Evolutionary conservation across 2,113 vertebrate genomes (phyloP).

Genomic region (Paedocypris sp.): DNA sequence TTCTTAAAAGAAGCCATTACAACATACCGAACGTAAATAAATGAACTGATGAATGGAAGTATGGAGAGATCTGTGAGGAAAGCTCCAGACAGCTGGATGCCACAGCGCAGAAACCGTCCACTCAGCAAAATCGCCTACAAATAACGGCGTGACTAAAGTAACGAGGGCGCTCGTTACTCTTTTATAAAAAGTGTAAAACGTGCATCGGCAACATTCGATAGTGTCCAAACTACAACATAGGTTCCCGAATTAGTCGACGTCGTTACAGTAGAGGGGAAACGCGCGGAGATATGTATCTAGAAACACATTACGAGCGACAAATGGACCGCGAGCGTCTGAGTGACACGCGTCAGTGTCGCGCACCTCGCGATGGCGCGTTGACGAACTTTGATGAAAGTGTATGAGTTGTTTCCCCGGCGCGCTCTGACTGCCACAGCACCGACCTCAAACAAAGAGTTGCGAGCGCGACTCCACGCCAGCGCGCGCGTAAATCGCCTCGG

Average conservation of each 20-base stretch:
- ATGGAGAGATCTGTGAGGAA: background rate
- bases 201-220: background rate
- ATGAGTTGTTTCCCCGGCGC: background rate
- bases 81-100: conserved; percentile 2
- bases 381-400: background rate
- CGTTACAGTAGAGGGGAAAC: no score
- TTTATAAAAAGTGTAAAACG: background rate
- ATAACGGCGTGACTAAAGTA: no score
- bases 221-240: background rate
- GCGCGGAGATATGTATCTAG: background rate
- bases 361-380: background rate
- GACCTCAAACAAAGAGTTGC: conserved; percentile 20
- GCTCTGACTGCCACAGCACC: background rate
- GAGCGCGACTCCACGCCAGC: background rate
- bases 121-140: background rate
- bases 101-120: conserved; percentile 9
- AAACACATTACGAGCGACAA: background rate
- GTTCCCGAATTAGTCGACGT: conserved; percentile 3
- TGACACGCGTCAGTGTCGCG: background rate
- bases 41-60: background rate
- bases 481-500: background rate
- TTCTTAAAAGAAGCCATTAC: background rate
- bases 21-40: background rate
- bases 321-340: background rate
- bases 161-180: no score